Percentiles rank a stretch among this genome's conserved stretches.
These are phyloP conservation scores for human DNA, from an alignment of 2,113 vertebrate species.

Conservation along the genomic window DNA sequence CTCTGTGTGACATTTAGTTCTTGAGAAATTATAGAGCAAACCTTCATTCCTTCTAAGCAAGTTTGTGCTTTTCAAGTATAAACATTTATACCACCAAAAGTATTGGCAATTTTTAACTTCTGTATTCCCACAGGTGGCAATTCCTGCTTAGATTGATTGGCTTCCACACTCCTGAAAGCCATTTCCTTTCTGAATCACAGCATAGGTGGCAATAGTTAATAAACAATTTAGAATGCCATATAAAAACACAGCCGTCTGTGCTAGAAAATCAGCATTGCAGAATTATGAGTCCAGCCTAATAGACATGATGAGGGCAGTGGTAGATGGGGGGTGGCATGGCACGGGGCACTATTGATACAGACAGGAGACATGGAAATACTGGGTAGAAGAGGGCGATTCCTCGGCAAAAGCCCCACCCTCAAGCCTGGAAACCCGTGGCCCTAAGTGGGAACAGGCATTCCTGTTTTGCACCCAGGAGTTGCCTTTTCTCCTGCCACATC, in stretches of 20 bases:
- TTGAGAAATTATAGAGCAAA: neutral
- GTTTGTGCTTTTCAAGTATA: neutral
- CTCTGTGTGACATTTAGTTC: neutral
- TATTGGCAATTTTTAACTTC: neutral
- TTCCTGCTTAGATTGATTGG: neutral
- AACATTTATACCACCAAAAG: neutral
- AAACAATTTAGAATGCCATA: neutral
- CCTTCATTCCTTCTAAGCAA: neutral
- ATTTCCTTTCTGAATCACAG: constrained; percentile 1
- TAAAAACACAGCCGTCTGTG: neutral
- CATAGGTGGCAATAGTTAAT: neutral
- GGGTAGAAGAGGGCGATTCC: no score
- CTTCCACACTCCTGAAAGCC: neutral
- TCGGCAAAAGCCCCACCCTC: no score
- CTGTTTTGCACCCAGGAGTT: no score
- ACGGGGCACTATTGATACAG: no score
- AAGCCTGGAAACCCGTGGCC: no score
- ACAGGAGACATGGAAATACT: no score
- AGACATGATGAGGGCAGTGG: neutral
- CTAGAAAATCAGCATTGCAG: neutral
- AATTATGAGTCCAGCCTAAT: neutral
- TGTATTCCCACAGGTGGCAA: constrained; percentile 9
- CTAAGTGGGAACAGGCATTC: no score
- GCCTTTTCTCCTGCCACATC: no score
- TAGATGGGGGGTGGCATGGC: neutral